These are phyloP conservation scores for Phortica variegata DNA, from an alignment of 1,140 invertebrate species.

Conservation along the genomic window DNA sequence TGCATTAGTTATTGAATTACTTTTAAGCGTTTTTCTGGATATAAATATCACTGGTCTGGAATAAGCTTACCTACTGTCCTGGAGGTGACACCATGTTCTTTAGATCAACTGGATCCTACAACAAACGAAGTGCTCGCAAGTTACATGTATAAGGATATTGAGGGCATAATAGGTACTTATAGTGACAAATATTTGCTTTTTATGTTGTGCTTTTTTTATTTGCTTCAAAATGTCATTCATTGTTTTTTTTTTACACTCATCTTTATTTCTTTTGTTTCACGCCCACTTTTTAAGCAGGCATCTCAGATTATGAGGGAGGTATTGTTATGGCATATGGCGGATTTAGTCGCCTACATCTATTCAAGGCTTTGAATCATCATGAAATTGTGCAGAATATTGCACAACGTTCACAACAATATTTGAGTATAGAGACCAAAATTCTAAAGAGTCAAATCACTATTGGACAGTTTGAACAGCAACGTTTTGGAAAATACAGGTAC, in stretches of 20 bases:
- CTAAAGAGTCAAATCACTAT: conserved; percentile 78
- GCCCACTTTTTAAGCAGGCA: conserved; percentile 58
- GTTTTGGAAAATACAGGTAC: conserved; percentile 90
- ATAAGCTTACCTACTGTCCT: conserved; percentile 82
- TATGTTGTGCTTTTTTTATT: conserved; percentile 7
- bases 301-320: conserved; percentile 74
- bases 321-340: conserved; percentile 87
- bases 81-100: conserved; percentile 83
- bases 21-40: conserved; percentile 89
- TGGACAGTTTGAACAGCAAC: conserved; percentile 80
- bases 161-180: conserved; percentile 65
- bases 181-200: not conserved
- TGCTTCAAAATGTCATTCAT: conserved; percentile 27
- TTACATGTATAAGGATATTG: conserved; percentile 93
- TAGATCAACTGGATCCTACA: conserved; percentile 87
- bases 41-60: conserved; percentile 96
- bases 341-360: conserved; percentile 86
- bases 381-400: conserved; percentile 83
- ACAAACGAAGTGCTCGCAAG: conserved; percentile 77
- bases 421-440: conserved; percentile 83
- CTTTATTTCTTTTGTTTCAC: conserved; percentile 42
- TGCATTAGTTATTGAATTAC: conserved; percentile 28
- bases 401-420: conserved; percentile 74
- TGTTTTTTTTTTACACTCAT: conserved; percentile 36
- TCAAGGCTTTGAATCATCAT: conserved; percentile 79